phyloP scores from a whole-genome alignment of 2,797 vertebrate genomes.

The Siniperca undulata region DNA sequence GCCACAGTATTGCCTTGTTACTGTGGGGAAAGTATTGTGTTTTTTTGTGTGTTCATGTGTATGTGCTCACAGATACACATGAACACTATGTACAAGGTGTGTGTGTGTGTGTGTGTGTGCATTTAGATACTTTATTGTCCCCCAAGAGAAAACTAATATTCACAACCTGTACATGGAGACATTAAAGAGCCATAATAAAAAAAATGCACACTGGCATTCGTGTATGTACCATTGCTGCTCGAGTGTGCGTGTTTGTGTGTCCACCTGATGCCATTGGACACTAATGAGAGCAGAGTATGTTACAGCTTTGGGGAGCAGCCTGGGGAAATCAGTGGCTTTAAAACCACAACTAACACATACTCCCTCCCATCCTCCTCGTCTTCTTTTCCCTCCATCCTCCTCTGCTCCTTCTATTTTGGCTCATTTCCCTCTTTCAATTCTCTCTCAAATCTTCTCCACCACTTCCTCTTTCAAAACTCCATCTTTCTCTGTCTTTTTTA shows the following conservation, averaged over 20 bases:
- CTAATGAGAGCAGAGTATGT: conserved; percentile 64
- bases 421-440: background rate
- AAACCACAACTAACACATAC: conserved; percentile 17
- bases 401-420: background rate
- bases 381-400: background rate
- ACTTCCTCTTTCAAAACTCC: background rate
- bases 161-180: conserved; percentile 20
- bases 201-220: background rate
- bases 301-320: conserved; percentile 37
- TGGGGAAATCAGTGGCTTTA: conserved; percentile 62
- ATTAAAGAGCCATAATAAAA: conserved; percentile 25
- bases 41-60: background rate
- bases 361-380: background rate
- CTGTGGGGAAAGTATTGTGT: conserved; percentile 7
- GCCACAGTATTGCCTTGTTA: conserved; percentile 27
- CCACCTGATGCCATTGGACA: conserved; percentile 33
- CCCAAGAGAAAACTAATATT: conserved; percentile 26
- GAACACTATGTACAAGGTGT: background rate
- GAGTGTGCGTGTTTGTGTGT: conserved; percentile 8
- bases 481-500: no score
- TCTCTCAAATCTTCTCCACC: background rate
- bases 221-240: background rate
- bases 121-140: background rate
- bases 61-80: background rate
- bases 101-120: background rate